Conservation (phyloP, 2,113 vertebrate genomes). For the Lates calcarifer region DNA sequence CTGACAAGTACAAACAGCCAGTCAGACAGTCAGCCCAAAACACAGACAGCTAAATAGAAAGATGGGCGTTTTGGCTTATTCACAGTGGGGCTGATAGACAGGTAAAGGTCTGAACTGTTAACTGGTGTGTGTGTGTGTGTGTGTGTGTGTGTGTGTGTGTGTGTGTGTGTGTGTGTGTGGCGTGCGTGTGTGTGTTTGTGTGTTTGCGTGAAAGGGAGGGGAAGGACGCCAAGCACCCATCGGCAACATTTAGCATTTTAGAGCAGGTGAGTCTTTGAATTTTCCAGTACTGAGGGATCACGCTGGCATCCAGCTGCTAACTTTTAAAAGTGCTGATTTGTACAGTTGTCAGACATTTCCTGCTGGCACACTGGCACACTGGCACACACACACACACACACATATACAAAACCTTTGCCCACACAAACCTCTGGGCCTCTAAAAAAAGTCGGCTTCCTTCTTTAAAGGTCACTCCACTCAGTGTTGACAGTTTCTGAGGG, state of each 20-base stretch:
- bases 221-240: slow-evolving; percentile 4
- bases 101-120: slow-evolving; percentile 27
- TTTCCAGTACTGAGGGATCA: slow-evolving; percentile 58
- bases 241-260: slow-evolving; percentile 25
- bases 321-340: slow-evolving; percentile 74
- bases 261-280: slow-evolving; percentile 60
- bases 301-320: slow-evolving; percentile 62
- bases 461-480: slow-evolving; percentile 65
- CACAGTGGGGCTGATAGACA: slow-evolving; percentile 7
- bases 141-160: slow-evolving; percentile 21
- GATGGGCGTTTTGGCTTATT: slow-evolving; percentile 17
- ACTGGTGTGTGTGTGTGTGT: slow-evolving; percentile 23
- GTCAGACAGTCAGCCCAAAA: slow-evolving; percentile 35
- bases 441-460: slow-evolving; percentile 59
- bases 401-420: slow-evolving; percentile 24
- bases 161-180: slow-evolving; percentile 20
- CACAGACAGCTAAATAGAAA: slow-evolving; percentile 36
- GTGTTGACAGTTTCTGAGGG: slow-evolving; percentile 62
- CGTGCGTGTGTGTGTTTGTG: no score
- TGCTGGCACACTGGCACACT: slow-evolving; percentile 46
- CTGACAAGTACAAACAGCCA: slow-evolving; percentile 62
- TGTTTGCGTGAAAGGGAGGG: slow-evolving; percentile 3
- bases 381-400: slow-evolving; percentile 22
- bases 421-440: slow-evolving; percentile 21
- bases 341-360: slow-evolving; percentile 71